Evolutionary conservation across 2,888 invertebrate species (phyloP).

Genomic region (Fissipunctia ypsillon): DNA sequence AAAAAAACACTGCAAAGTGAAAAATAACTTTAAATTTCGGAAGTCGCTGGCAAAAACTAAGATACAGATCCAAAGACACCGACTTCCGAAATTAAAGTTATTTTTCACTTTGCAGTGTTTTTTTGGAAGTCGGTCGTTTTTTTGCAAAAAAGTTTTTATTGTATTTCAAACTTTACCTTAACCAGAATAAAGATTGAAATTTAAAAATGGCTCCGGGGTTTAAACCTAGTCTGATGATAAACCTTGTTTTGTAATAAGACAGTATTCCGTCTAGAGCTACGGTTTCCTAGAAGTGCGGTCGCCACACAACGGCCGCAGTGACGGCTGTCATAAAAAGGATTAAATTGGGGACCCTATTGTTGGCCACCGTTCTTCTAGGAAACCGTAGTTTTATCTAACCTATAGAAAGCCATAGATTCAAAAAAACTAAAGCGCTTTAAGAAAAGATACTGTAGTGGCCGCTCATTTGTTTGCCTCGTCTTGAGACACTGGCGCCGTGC

Average conservation of each 20-base stretch:
- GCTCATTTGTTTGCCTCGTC: not conserved
- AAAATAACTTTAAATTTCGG: too few relatives aligned
- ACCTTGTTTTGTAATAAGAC: not conserved
- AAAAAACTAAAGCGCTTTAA: not conserved
- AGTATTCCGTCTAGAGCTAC: not conserved
- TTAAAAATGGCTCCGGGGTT: not conserved
- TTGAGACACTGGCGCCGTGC: not conserved
- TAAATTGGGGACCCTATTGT: too few relatives aligned
- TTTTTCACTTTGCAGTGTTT: too few relatives aligned
- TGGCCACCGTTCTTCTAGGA: too few relatives aligned
- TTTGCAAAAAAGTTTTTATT: too few relatives aligned
- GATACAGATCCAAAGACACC: too few relatives aligned
- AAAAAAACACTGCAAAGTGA: too few relatives aligned
- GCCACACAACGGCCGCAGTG: not conserved
- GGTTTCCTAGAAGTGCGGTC: not conserved
- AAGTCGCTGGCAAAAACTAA: too few relatives aligned
- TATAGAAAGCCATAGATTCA: not conserved
- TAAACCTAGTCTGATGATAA: not conserved
- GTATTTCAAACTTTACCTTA: not conserved
- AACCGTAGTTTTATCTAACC: not conserved
- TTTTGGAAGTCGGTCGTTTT: too few relatives aligned
- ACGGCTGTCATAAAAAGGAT: not conserved
- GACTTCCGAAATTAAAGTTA: too few relatives aligned
- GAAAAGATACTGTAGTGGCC: not conserved
- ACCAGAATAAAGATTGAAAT: not conserved